Evolutionary conservation across 30 jellyfish, hydroid and myxozoan species (phyloP).

Genomic region (Rhopilema esculentum): DNA sequence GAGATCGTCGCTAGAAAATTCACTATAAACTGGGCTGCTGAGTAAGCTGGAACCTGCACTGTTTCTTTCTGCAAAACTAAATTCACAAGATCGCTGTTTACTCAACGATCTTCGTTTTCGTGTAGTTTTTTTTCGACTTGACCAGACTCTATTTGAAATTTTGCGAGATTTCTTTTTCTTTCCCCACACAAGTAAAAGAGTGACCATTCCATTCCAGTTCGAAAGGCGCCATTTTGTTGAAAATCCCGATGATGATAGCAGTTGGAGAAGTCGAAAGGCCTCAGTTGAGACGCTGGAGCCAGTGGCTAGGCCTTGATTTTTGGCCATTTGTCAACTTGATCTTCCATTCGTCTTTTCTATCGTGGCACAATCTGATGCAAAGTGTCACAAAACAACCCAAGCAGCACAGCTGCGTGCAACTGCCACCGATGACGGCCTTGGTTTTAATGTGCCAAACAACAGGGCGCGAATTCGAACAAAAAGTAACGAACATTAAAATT

Average conservation of each 20-base stretch:
- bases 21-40: constrained; percentile 43
- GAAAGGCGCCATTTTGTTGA: constrained; percentile 48
- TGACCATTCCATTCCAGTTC: constrained; percentile 54
- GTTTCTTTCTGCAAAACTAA: not conserved
- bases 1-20: constrained; percentile 24
- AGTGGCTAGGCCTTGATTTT: constrained; percentile 12
- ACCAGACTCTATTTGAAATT: not conserved
- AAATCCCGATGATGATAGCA: constrained; percentile 31
- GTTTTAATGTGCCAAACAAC: not conserved
- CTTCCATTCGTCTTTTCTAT: not conserved
- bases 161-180: constrained; percentile 6
- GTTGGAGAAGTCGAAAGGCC: constrained; percentile 33
- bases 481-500: not conserved
- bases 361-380: not conserved
- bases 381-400: not conserved
- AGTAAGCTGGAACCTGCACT: constrained; percentile 1
- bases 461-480: not conserved
- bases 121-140: constrained; percentile 5
- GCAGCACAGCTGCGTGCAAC: not conserved
- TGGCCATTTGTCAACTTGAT: not conserved
- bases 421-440: not conserved
- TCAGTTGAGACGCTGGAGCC: constrained; percentile 1
- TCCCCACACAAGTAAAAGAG: constrained; percentile 59
- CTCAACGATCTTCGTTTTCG: not conserved
- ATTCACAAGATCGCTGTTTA: not conserved